These are phyloP conservation scores for Parotia lawesii DNA, from an alignment of 2,113 vertebrate species.

Conservation along the genomic window DNA sequence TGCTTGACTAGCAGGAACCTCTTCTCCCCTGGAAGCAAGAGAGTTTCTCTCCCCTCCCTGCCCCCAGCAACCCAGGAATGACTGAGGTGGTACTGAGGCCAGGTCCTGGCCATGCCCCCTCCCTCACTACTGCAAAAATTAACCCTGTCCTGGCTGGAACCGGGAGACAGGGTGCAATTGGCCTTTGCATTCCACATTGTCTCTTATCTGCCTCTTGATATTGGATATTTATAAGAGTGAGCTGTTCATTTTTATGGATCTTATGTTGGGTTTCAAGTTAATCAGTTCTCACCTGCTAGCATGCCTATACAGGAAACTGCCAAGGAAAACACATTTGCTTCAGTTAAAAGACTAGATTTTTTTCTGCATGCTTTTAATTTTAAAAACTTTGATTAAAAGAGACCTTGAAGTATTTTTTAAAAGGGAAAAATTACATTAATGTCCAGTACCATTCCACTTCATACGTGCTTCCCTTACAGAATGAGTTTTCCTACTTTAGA, in stretches of 20 bases:
- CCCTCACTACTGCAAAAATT: neutral
- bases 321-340: neutral
- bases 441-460: neutral
- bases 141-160: neutral
- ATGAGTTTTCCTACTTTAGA: neutral
- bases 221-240: neutral
- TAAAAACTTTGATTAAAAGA: neutral
- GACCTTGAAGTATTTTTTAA: neutral
- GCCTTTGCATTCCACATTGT: neutral
- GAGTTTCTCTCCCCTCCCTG: neutral
- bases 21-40: neutral
- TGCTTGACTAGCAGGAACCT: neutral
- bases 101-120: neutral
- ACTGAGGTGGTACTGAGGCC: neutral
- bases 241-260: neutral
- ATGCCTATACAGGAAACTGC: neutral
- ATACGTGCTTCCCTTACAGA: neutral
- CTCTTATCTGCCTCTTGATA: neutral
- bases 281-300: neutral
- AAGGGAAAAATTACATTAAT: neutral
- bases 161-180: neutral
- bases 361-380: neutral
- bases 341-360: neutral
- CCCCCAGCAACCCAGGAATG: neutral
- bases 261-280: neutral